Conservation (phyloP, 2,797 vertebrate genomes). For the Eulemur mongoz region DNA sequence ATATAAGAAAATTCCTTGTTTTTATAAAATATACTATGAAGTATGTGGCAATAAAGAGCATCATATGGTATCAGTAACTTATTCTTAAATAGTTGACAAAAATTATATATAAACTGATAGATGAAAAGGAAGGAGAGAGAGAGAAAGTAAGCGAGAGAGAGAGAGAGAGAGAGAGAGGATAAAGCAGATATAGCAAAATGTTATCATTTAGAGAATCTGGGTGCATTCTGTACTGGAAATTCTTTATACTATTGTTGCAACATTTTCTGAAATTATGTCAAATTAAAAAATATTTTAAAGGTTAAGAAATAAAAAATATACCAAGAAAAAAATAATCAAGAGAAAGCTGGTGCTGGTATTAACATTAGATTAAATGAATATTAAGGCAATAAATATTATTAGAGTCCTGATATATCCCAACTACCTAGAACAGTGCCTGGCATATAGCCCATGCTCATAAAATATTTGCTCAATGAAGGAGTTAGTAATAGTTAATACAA, state of each 20-base stretch:
- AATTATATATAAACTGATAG: background rate
- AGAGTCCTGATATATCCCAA: background rate
- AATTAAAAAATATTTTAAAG: background rate
- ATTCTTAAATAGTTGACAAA: background rate
- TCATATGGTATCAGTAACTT: background rate
- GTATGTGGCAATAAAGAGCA: background rate
- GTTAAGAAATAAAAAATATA: constrained; percentile 11
- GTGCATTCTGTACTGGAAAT: background rate
- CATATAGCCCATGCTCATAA: background rate
- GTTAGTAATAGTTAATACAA: background rate
- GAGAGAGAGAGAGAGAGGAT: background rate
- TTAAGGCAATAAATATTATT: background rate
- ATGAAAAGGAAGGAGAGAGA: background rate
- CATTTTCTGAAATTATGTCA: background rate
- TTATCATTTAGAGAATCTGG: background rate
- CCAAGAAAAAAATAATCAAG: background rate
- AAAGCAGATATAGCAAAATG: background rate
- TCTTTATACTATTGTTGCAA: background rate
- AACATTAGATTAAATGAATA: background rate
- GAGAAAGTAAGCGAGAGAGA: background rate
- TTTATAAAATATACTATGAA: constrained; percentile 2
- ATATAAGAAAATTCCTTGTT: background rate
- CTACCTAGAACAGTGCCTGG: background rate
- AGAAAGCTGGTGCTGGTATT: background rate
- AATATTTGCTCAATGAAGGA: background rate